Evolutionary conservation across 2,888 invertebrate species (phyloP), one percentile per base, ranked within the genome.

Genomic region (Euclidia mi): DNA sequence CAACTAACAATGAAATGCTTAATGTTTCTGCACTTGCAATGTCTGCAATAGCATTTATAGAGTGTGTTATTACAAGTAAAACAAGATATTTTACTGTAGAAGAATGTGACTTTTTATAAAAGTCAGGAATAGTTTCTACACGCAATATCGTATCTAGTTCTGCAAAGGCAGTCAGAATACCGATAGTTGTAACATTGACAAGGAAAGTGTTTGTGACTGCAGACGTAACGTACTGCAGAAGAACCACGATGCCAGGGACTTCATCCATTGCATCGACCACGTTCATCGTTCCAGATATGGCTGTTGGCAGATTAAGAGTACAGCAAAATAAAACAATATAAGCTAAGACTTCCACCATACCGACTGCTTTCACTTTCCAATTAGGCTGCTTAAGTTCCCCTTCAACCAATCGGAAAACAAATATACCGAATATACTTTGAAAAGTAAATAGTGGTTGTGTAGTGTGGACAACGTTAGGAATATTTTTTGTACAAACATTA

Each of bases 361-460:
- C 71, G 4, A 78, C 65, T 0, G 65, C 9, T 63, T 86, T 89
- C 75, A 82, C 79, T 34, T 37, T 62, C 52, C 56, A 71, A 25
- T 50, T 78, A 12, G 82, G 69, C 1, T 71, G 56, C 1, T 65
- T 25, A n/a, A 86, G 20, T 14, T 71, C 56, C 20, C 75, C 77
- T 12, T 79, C 63, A 1, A 56, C 62, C 7, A 71, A 34, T 28
- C 71, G 69, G 46, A 84, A 84, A 66, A 88, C 66, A 34, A 81
- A 82, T 65, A 89, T 82, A 18, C 89, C 90, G 46, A 75, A 85
- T 10, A 63, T 31, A 48, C 77, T 69, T 65, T 88, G 88, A 17
- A 79, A 29, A 15, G 70, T 18, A 1, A 83, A 12, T 4, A 78
- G 53, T 0, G 85, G 84, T 51, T 72, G 79, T 37, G 81, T 64